These are phyloP conservation scores for Diplodus sargus DNA, from an alignment of 2,797 vertebrate species.

Conservation along the genomic window DNA sequence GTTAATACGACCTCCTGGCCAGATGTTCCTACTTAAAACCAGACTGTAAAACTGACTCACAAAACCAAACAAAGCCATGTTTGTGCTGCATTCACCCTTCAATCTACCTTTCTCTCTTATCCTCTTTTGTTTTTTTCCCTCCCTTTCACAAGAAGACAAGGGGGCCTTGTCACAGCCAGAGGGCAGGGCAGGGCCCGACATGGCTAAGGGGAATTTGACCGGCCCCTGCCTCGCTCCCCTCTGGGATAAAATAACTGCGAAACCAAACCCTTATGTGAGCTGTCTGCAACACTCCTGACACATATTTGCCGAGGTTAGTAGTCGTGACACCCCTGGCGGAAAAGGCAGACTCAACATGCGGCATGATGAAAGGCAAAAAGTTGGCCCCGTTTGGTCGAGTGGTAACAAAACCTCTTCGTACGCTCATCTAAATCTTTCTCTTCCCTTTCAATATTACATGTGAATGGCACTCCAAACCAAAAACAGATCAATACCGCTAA, in stretches of 20 bases:
- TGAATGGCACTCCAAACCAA: slow-evolving; percentile 84
- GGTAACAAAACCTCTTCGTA: slow-evolving; percentile 52
- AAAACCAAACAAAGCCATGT: slow-evolving; percentile 65
- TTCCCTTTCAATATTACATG: slow-evolving; percentile 74
- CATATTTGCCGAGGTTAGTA: slow-evolving; percentile 71
- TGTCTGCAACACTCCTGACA: slow-evolving; percentile 61
- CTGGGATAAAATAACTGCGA: slow-evolving; percentile 82
- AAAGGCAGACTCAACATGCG: slow-evolving; percentile 55
- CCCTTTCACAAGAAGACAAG: slow-evolving; percentile 63
- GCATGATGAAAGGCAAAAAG: slow-evolving; percentile 62
- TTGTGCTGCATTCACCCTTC: slow-evolving; percentile 46
- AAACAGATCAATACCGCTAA: slow-evolving; percentile 83
- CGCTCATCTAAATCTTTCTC: slow-evolving; percentile 65
- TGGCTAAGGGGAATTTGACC: slow-evolving; percentile 47
- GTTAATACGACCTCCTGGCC: slow-evolving; percentile 74
- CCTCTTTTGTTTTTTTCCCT: slow-evolving; percentile 21
- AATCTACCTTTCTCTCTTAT: slow-evolving; percentile 51
- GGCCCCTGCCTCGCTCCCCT: slow-evolving; percentile 56
- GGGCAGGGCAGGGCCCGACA: slow-evolving; percentile 67
- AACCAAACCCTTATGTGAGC: slow-evolving; percentile 83
- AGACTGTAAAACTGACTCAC: slow-evolving; percentile 69
- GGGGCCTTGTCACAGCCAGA: slow-evolving; percentile 66
- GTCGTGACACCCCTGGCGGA: slow-evolving; percentile 64
- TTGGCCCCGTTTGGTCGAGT: slow-evolving; percentile 38
- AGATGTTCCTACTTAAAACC: slow-evolving; percentile 77